These are phyloP conservation scores for Dicerorhinus sumatrensis DNA, from an alignment of 2,113 vertebrate species.

Conservation along the genomic window DNA sequence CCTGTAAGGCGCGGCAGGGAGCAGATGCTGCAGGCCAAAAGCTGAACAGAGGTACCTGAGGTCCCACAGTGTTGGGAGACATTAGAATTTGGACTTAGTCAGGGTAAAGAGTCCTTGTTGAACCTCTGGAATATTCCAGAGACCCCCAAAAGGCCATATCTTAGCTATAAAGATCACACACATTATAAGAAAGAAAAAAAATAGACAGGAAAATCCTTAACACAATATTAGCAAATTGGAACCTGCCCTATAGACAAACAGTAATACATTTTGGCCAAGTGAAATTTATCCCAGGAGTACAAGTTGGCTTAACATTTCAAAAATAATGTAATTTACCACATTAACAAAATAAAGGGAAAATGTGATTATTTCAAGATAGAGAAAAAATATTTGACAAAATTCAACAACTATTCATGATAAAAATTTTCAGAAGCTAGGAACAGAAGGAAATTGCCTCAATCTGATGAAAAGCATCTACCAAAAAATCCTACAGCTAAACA, in stretches of 20 bases:
- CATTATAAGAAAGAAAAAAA: constrained; percentile 9
- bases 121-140: neutral
- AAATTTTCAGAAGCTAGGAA: constrained; percentile 10
- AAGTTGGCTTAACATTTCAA: neutral
- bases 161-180: neutral
- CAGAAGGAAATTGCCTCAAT: neutral
- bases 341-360: constrained; percentile 19
- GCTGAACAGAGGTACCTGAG: neutral
- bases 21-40: neutral
- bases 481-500: neutral
- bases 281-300: neutral
- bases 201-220: neutral
- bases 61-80: neutral
- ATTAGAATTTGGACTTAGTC: neutral
- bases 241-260: neutral
- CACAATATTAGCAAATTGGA: neutral
- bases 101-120: neutral
- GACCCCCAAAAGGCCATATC: neutral
- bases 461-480: neutral
- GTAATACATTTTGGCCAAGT: neutral
- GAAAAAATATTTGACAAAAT: constrained; percentile 24
- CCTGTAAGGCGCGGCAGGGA: neutral
- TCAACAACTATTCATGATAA: neutral
- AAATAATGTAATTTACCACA: neutral
- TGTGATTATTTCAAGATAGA: constrained; percentile 1